phyloP scores from a whole-genome alignment of 2,113 vertebrate genomes.

The Phocoena phocoena region DNA sequence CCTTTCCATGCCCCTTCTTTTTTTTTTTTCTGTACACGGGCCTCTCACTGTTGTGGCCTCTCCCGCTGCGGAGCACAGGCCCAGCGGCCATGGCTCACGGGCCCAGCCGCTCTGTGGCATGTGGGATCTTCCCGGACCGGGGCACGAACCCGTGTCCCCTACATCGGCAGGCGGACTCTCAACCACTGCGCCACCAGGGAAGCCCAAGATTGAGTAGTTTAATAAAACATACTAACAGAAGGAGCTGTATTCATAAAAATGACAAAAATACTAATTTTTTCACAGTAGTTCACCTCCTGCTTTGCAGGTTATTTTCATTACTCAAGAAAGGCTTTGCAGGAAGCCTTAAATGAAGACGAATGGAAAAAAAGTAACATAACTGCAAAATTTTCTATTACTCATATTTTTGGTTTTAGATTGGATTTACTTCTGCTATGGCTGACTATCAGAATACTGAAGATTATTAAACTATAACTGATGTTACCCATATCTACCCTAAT shows the following conservation, averaged over 20 bases:
- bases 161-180: too few relatives aligned
- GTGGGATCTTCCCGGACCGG: too few relatives aligned
- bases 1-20: rapidly evolving
- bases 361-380: not conserved
- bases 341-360: conserved; percentile 58
- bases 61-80: too few relatives aligned
- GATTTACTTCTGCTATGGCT: conserved; percentile 38
- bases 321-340: not conserved
- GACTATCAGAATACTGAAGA: conserved; percentile 1
- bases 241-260: conserved; percentile 51
- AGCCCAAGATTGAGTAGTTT: conserved; percentile 34
- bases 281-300: not conserved
- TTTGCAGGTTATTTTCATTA: conserved; percentile 48
- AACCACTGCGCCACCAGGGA: too few relatives aligned
- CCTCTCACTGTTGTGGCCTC: too few relatives aligned
- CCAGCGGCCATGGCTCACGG: too few relatives aligned
- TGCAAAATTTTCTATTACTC: conserved; percentile 25
- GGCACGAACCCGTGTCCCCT: too few relatives aligned
- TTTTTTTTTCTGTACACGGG: too few relatives aligned
- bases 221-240: conserved; percentile 63
- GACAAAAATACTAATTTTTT: conserved; percentile 60
- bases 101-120: too few relatives aligned
- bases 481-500: not conserved
- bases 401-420: conserved; percentile 39
- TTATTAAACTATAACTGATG: not conserved